Conservation (phyloP, 2,113 vertebrate species). For the Nothocercus julius region DNA sequence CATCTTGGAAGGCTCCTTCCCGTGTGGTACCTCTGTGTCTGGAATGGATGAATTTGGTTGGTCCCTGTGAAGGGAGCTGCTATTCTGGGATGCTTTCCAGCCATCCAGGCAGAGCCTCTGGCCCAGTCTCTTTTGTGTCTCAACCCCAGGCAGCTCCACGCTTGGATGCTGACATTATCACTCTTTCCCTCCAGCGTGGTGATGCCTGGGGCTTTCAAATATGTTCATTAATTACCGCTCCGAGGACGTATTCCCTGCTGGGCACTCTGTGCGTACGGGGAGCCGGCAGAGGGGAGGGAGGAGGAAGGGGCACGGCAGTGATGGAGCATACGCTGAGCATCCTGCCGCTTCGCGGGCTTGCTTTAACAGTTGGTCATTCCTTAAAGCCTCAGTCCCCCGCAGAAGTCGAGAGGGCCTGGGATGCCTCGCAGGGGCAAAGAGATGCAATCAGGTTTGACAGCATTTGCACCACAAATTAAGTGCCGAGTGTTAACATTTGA, state of each 20-base stretch:
- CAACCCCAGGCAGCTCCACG: background rate
- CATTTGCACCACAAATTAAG: slow-evolving; percentile 61
- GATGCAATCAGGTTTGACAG: slow-evolving; percentile 13
- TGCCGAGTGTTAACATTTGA: slow-evolving; percentile 51
- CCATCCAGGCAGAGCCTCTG: background rate
- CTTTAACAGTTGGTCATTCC: slow-evolving; percentile 43
- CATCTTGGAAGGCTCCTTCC: background rate
- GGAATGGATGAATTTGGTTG: background rate
- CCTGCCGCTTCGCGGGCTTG: background rate
- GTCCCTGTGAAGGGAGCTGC: background rate
- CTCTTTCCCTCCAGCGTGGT: background rate
- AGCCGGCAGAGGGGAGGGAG: background rate
- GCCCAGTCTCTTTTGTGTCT: background rate
- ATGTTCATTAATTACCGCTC: slow-evolving; percentile 53
- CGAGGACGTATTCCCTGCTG: background rate
- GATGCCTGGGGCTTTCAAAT: slow-evolving; percentile 17
- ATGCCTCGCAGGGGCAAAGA: slow-evolving; percentile 21
- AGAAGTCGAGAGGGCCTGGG: background rate
- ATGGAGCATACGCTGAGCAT: slow-evolving; percentile 20
- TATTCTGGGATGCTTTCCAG: background rate
- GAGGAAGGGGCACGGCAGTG: background rate
- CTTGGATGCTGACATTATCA: slow-evolving; percentile 8
- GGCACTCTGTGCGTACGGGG: background rate
- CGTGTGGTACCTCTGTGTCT: background rate
- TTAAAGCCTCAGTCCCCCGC: slow-evolving; percentile 16